phyloP scores from a whole-genome alignment of 2,113 vertebrate genomes.

The Seriola dumerili region DNA sequence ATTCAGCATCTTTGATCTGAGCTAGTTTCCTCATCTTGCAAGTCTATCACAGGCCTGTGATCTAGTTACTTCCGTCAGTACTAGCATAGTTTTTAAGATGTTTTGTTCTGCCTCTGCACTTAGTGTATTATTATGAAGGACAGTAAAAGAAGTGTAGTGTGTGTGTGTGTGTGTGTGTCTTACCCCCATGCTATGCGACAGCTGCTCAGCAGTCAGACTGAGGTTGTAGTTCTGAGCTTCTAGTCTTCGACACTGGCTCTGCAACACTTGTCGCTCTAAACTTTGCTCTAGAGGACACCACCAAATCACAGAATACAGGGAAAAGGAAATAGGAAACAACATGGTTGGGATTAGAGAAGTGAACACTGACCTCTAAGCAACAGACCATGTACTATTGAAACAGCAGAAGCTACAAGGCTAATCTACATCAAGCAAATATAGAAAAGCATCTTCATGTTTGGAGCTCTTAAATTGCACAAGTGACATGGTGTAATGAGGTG shows the following conservation, averaged over 20 bases:
- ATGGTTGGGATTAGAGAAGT: background rate
- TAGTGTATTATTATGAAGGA: no score
- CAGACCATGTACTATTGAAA: background rate
- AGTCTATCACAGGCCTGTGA: background rate
- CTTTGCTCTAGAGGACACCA: constrained; percentile 89
- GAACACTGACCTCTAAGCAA: constrained; percentile 2
- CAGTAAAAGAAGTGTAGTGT: background rate
- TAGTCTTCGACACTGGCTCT: constrained; percentile 94
- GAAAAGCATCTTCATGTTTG: background rate
- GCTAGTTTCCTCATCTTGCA: background rate
- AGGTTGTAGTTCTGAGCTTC: constrained; percentile 98
- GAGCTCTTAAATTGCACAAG: background rate
- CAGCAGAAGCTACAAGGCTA: background rate
- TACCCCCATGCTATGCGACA: constrained; percentile 97
- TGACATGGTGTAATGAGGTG: background rate
- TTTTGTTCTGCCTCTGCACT: background rate
- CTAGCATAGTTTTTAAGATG: background rate
- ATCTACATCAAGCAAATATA: constrained; percentile 5
- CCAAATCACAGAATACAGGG: background rate
- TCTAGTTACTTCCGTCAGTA: background rate
- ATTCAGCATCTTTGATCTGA: no score
- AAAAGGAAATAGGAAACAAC: constrained; percentile 30
- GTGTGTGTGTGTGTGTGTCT: constrained; percentile 68
- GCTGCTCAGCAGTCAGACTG: constrained; percentile 94
- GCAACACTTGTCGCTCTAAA: constrained; percentile 95